A percentile compares a stretch with the other conserved stretches of the same genome.
Conservation (phyloP, 1,140 invertebrate genomes). For the Micrasema minimum region DNA sequence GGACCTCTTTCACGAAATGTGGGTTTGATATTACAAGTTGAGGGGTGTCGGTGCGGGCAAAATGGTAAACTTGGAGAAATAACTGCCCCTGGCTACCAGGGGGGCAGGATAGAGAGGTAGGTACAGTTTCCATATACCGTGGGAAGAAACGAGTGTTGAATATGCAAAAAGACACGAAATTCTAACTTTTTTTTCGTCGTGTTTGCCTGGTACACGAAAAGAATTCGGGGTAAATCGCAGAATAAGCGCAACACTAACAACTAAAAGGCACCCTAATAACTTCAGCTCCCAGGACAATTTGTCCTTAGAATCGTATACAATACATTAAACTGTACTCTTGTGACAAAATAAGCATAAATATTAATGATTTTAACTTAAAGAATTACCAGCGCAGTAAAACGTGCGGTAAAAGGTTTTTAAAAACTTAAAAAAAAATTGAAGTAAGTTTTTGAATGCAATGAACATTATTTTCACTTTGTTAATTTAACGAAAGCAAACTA, state of each 20-base stretch:
- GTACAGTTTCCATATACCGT: neutral
- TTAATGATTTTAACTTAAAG: no score
- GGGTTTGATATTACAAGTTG: constrained; percentile 28
- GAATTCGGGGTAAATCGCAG: constrained; percentile 12
- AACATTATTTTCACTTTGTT: no score
- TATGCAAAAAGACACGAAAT: constrained; percentile 30
- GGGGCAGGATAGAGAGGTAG: neutral
- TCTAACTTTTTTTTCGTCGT: neutral
- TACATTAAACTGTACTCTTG: no score
- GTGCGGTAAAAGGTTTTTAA: no score
- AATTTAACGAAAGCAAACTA: no score
- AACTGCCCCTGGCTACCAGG: neutral
- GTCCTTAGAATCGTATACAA: no score
- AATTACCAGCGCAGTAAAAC: no score
- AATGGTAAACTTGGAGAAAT: constrained; percentile 14
- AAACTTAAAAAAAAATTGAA: no score
- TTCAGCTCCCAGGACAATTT: neutral
- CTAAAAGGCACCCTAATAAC: neutral
- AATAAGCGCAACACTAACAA: constrained; percentile 29
- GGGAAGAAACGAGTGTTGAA: constrained; percentile 26
- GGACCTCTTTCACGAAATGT: constrained; percentile 13
- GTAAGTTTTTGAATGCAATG: no score
- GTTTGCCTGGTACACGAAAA: neutral
- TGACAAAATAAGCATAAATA: no score
- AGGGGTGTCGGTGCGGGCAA: neutral